Percentiles rank a stretch among this genome's conserved stretches.
Evolutionary conservation across 2,113 vertebrate species (phyloP).

Genomic region (Emydocephalus ijimae): DNA sequence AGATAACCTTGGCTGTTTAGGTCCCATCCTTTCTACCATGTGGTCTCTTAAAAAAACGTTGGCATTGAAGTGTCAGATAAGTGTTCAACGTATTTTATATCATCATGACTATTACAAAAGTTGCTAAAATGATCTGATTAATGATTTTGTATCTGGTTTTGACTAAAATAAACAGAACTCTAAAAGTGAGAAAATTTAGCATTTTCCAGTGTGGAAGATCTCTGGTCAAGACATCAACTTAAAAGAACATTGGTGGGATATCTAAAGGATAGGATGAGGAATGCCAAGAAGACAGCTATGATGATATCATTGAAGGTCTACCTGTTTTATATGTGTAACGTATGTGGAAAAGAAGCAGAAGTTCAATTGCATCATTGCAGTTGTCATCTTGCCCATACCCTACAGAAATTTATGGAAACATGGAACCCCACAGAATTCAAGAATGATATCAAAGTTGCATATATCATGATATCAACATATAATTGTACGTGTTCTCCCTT

Average conservation of each 20-base stretch:
- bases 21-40: not conserved
- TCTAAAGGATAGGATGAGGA: not conserved
- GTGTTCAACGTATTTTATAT: not conserved
- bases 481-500: not conserved
- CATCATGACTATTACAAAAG: not conserved
- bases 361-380: not conserved
- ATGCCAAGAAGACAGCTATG: not conserved
- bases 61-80: not conserved
- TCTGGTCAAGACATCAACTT: not conserved
- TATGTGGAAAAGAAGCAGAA: not conserved
- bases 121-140: not conserved
- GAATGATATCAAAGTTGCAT: not conserved
- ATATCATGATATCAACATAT: not conserved
- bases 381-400: not conserved
- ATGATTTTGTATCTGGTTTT: not conserved
- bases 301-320: not conserved
- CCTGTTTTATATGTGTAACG: not conserved
- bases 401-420: not conserved
- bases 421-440: not conserved
- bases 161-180: not conserved
- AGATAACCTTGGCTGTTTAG: not conserved
- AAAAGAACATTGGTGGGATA: not conserved
- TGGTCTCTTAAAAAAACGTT: not conserved
- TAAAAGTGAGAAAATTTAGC: not conserved
- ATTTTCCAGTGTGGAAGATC: not conserved